These are phyloP conservation scores for Ciconia nigra DNA, from an alignment of 2,797 vertebrate genomes.

Conservation along the genomic window DNA sequence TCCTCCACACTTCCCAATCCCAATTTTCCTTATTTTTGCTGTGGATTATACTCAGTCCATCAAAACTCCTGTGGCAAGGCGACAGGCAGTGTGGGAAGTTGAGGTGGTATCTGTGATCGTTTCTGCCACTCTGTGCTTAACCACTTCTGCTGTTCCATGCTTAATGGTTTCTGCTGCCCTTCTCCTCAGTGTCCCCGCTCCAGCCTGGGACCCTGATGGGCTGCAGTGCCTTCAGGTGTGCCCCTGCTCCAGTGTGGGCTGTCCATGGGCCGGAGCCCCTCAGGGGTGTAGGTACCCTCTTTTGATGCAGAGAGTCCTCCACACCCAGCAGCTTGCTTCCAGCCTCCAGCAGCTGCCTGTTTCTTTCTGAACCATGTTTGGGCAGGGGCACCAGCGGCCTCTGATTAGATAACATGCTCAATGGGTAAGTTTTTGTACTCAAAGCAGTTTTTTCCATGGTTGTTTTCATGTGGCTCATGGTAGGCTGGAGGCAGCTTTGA, in stretches of 20 bases:
- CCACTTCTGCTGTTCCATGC: background rate
- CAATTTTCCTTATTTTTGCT: background rate
- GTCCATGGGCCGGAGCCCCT: background rate
- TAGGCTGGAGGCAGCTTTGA: background rate
- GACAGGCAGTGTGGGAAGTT: background rate
- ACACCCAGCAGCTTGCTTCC: background rate
- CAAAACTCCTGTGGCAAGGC: background rate
- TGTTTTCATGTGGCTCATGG: accelerated
- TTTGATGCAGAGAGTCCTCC: background rate
- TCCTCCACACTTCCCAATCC: background rate
- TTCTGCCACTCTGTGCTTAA: background rate
- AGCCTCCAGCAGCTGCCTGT: background rate
- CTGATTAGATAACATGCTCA: background rate
- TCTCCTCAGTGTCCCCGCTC: background rate
- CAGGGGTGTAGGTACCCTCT: background rate
- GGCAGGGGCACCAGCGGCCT: background rate
- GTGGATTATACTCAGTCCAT: background rate
- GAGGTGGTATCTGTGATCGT: background rate
- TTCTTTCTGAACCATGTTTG: background rate
- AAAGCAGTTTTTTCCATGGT: background rate
- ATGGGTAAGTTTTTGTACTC: background rate
- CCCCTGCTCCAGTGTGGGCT: background rate
- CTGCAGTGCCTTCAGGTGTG: background rate
- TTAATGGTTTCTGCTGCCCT: background rate
- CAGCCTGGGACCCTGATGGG: accelerated